phyloP scores from a whole-genome alignment of 2,113 vertebrate genomes.

The Forbesichthys agassizii region DNA sequence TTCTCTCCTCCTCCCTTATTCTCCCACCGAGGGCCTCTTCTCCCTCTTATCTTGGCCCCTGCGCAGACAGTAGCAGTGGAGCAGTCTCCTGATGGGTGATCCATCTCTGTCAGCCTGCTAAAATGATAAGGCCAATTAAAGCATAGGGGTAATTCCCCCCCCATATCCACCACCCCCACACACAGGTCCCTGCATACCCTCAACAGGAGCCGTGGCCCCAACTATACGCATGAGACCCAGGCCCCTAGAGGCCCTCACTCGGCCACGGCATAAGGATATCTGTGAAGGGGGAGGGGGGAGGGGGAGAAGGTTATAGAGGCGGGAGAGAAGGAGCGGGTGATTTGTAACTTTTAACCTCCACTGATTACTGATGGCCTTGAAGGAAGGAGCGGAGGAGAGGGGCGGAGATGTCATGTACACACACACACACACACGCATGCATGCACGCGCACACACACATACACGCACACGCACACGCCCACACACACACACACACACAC shows the following conservation, averaged over 20 bases:
- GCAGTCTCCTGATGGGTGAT: conserved; percentile 75
- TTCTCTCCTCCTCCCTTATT: conserved; percentile 21
- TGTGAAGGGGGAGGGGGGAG: conserved; percentile 46
- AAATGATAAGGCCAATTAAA: conserved; percentile 97
- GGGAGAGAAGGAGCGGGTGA: conserved; percentile 61
- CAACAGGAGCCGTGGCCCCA: conserved; percentile 73
- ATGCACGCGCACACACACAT: conserved; percentile 1
- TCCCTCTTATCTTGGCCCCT: background rate
- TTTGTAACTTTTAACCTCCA: conserved; percentile 84
- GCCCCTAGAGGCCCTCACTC: conserved; percentile 52
- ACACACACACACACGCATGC: conserved; percentile 23
- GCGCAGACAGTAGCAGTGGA: conserved; percentile 56
- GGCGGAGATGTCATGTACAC: conserved; percentile 48
- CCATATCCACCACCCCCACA: conserved; percentile 58
- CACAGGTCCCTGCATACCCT: conserved; percentile 22
- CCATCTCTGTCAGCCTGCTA: conserved; percentile 91
- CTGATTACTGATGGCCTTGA: conserved; percentile 78
- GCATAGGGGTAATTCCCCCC: conserved; percentile 76
- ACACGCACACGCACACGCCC: conserved; percentile 18
- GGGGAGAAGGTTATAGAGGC: conserved; percentile 30
- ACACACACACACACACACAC: background rate
- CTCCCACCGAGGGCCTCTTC: conserved; percentile 6
- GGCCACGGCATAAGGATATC: conserved; percentile 16
- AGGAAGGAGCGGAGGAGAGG: conserved; percentile 40
- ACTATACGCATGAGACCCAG: conserved; percentile 78